Conservation (phyloP, 2,888 invertebrate genomes). For the Lycia hirtaria region DNA sequence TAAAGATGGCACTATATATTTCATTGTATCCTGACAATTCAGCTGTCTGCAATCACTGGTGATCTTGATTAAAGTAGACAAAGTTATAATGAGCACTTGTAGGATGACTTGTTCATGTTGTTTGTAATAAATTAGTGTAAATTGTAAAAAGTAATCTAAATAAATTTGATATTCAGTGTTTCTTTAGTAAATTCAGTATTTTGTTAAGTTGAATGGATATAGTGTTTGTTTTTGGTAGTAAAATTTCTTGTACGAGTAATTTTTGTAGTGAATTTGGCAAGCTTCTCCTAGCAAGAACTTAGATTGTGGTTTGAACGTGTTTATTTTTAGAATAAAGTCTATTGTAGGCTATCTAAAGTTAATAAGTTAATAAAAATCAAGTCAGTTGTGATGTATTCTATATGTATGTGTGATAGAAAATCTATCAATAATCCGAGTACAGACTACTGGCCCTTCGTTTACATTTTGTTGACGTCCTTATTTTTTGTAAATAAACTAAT, state of each 20-base stretch:
- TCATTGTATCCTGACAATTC: conserved; percentile 41
- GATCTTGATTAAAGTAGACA: conserved; percentile 52
- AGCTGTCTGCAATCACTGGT: conserved; percentile 39
- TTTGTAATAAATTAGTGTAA: conserved; percentile 65
- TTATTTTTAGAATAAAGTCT: conserved; percentile 40
- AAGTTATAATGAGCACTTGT: conserved; percentile 79
- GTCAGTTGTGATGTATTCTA: conserved; percentile 38
- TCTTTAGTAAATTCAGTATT: conserved; percentile 77
- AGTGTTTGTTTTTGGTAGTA: conserved; percentile 67
- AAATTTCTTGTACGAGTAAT: conserved; percentile 66
- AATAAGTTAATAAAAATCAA: no score
- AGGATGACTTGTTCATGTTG: conserved; percentile 67
- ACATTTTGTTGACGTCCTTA: conserved; percentile 82
- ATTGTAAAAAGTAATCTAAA: conserved; percentile 74
- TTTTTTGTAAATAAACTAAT: conserved; percentile 82
- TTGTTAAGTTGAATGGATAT: conserved; percentile 64
- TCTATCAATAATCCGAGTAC: conserved; percentile 31
- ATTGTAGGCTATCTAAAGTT: conserved; percentile 45
- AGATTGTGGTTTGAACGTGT: conserved; percentile 50
- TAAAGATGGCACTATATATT: conserved; percentile 64
- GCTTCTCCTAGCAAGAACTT: conserved; percentile 57
- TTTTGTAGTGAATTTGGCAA: conserved; percentile 70
- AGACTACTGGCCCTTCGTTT: conserved; percentile 68
- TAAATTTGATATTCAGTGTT: conserved; percentile 71
- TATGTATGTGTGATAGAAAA: conserved; percentile 25